Evolutionary conservation across 2,888 invertebrate species (phyloP).

Genomic region (Drosophila putrida): DNA sequence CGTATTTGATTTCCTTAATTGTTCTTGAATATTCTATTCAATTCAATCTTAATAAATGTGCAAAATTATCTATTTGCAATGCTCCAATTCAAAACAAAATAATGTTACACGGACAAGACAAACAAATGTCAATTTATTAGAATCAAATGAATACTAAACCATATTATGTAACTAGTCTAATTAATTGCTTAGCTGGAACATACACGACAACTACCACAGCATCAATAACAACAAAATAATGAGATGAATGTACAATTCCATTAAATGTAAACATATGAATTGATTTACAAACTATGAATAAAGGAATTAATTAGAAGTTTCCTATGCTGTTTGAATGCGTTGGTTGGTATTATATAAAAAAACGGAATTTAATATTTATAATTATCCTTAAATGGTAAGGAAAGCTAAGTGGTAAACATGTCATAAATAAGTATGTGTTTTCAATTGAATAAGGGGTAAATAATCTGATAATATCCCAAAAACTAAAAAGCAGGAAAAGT

Average conservation of each 20-base stretch:
- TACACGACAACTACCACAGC: conserved; percentile 50
- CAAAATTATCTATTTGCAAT: conserved; percentile 64
- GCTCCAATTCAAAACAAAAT: conserved; percentile 53
- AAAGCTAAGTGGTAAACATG: no score
- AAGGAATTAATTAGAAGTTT: conserved; percentile 73
- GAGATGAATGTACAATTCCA: conserved; percentile 71
- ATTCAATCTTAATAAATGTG: conserved; percentile 32
- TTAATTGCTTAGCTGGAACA: conserved; percentile 71
- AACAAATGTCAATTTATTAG: conserved; percentile 74
- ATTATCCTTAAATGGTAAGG: neutral
- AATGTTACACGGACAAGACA: conserved; percentile 32
- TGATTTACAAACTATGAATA: conserved; percentile 73
- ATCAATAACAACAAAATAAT: conserved; percentile 31
- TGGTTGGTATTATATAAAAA: neutral
- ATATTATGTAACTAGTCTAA: conserved; percentile 80
- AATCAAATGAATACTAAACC: conserved; percentile 79
- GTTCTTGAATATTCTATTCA: conserved; percentile 68
- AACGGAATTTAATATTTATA: neutral
- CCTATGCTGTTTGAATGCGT: conserved; percentile 2
- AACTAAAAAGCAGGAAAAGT: no score
- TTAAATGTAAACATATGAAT: conserved; percentile 73
- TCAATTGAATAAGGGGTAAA: no score
- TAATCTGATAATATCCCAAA: no score
- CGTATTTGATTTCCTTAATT: conserved; percentile 74
- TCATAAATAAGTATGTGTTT: no score